phyloP scores from a whole-genome alignment of 2,797 vertebrate species.

The Premnoplex brunnescens region DNA sequence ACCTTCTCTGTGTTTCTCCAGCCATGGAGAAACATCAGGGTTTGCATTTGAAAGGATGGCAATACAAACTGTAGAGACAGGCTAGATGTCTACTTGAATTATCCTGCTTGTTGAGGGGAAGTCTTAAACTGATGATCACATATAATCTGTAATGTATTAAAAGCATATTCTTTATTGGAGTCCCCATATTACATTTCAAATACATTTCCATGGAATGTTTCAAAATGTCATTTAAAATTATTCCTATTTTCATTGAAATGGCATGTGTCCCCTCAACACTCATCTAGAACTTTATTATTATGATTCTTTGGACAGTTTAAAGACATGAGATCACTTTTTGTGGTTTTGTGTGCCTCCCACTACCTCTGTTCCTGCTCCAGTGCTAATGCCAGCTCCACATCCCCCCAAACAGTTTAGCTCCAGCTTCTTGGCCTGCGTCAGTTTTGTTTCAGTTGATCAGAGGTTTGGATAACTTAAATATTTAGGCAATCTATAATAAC shows the following conservation, averaged over 20 bases:
- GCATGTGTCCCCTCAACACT: constrained; percentile 67
- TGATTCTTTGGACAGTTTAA: constrained; percentile 71
- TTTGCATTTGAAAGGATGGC: constrained; percentile 63
- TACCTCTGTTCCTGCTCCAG: constrained; percentile 34
- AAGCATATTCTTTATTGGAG: constrained; percentile 70
- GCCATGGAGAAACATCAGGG: constrained; percentile 56
- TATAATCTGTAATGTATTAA: constrained; percentile 75
- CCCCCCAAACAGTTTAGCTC: constrained; percentile 2
- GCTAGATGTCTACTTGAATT: constrained; percentile 71
- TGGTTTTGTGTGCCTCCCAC: constrained; percentile 47
- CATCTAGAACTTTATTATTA: constrained; percentile 64
- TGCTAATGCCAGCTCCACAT: constrained; percentile 12
- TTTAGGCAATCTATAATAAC: constrained; percentile 55
- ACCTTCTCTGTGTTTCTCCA: constrained; percentile 46
- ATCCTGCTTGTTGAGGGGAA: constrained; percentile 65
- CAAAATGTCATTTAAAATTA: constrained; percentile 70
- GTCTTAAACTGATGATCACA: constrained; percentile 72
- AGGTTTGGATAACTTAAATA: constrained; percentile 54
- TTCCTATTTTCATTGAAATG: constrained; percentile 61
- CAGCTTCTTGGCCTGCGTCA: neutral
- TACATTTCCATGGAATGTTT: constrained; percentile 74
- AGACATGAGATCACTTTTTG: constrained; percentile 69
- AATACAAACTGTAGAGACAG: constrained; percentile 53
- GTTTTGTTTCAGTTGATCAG: constrained; percentile 47
- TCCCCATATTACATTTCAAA: constrained; percentile 74